Evolutionary conservation across 2,797 vertebrate genomes (phyloP).

Genomic region (Hirundo rustica): DNA sequence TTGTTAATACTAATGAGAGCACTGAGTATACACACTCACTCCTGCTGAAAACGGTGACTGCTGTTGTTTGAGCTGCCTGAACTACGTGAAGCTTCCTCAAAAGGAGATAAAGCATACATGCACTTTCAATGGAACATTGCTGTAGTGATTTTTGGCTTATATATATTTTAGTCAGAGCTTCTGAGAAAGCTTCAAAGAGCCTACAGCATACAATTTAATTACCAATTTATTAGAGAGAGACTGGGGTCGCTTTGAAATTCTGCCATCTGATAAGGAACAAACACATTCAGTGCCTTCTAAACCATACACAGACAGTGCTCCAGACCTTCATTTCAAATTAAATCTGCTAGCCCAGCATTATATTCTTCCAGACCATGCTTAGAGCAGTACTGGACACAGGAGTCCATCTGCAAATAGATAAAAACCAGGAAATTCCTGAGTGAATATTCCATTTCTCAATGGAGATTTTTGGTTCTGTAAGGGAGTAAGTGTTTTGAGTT

Average conservation of each 20-base stretch:
- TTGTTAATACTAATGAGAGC: slow-evolving; percentile 20
- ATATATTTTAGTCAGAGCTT: slow-evolving; percentile 8
- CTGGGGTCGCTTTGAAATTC: slow-evolving; percentile 4
- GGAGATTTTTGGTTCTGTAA: not conserved
- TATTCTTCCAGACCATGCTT: not conserved
- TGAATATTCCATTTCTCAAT: not conserved
- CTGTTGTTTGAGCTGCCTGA: not conserved
- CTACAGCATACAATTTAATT: slow-evolving; percentile 33
- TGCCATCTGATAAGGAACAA: slow-evolving; percentile 36
- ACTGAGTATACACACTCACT: not conserved
- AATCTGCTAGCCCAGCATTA: not conserved
- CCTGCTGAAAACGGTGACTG: not conserved
- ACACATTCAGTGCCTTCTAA: not conserved
- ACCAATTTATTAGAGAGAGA: slow-evolving; percentile 27
- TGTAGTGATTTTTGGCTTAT: slow-evolving; percentile 1
- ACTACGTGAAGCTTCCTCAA: not conserved
- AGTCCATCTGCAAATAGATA: not conserved
- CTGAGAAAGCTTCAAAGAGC: slow-evolving; percentile 55
- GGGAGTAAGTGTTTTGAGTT: not conserved
- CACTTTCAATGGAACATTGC: slow-evolving; percentile 24
- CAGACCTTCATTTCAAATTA: not conserved
- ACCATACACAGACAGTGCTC: not conserved
- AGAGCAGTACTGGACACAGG: not conserved
- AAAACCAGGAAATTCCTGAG: not conserved
- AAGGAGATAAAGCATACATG: slow-evolving; percentile 12